Percentiles rank a stretch among this genome's conserved stretches.
These are phyloP conservation scores for Thalassoma bifasciatum DNA, from an alignment of 2,113 vertebrate genomes.

Conservation along the genomic window DNA sequence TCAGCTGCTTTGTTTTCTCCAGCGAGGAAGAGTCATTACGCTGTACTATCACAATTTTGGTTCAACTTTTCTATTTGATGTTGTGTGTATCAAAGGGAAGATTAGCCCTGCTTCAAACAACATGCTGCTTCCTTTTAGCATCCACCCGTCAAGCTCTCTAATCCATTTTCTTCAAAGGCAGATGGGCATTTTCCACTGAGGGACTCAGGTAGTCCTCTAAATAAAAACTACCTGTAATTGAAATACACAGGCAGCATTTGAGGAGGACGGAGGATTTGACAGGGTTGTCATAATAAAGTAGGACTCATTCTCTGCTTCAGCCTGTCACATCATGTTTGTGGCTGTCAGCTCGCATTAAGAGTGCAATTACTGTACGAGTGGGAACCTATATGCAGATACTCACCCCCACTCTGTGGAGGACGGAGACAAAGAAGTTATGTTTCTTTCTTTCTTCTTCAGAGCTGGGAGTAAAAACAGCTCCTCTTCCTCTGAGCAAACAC, in stretches of 20 bases:
- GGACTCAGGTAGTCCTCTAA: constrained; percentile 35
- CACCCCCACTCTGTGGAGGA: not conserved
- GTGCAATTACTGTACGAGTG: not conserved
- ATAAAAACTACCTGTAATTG: constrained; percentile 30
- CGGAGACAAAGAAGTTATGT: not conserved
- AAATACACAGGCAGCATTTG: constrained; percentile 3
- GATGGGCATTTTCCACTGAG: constrained; percentile 31
- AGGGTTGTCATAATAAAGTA: not conserved
- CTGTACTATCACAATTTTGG: constrained; percentile 23
- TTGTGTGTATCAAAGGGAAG: constrained; percentile 63
- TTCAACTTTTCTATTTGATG: constrained; percentile 61
- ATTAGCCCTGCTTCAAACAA: constrained; percentile 47
- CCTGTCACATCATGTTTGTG: constrained; percentile 27
- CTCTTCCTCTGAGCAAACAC: not conserved
- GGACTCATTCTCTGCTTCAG: not conserved
- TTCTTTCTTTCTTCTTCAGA: not conserved
- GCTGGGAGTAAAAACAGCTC: constrained; percentile 4
- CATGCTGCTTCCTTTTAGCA: constrained; percentile 55
- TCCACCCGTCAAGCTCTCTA: constrained; percentile 39
- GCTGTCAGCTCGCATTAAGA: constrained; percentile 27
- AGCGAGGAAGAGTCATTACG: constrained; percentile 3
- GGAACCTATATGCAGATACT: not conserved
- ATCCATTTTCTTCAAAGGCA: constrained; percentile 66
- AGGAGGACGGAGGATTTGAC: constrained; percentile 26
- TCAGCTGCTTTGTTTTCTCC: constrained; percentile 50